phyloP scores from a whole-genome alignment of 2,797 vertebrate genomes.

The Echeneis naucrates region DNA sequence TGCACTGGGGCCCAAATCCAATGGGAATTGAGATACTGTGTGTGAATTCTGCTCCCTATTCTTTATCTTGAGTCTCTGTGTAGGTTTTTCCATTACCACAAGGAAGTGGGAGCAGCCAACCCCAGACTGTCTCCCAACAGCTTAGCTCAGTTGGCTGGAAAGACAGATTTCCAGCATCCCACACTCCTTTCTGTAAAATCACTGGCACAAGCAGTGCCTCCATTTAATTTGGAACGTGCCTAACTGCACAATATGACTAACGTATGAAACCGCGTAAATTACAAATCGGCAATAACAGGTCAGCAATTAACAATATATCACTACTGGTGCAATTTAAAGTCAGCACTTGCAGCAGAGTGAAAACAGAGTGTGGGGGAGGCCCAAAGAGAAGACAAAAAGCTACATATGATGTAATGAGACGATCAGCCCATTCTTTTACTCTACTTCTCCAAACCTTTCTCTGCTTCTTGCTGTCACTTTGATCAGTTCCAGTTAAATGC shows the following conservation, averaged over 20 bases:
- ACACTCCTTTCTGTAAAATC: conserved; percentile 40
- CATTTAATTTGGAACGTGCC: conserved; percentile 55
- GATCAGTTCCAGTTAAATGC: conserved; percentile 71
- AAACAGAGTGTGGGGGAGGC: conserved; percentile 2
- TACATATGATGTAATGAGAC: conserved; percentile 26
- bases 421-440: conserved; percentile 34
- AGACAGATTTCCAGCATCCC: conserved; percentile 54
- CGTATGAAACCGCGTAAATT: conserved; percentile 13
- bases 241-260: conserved; percentile 35
- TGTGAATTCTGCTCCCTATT: conserved; percentile 52
- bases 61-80: conserved; percentile 65
- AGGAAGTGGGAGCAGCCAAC: conserved; percentile 65
- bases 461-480: conserved; percentile 66
- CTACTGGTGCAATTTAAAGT: conserved; percentile 17
- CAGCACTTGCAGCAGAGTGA: conserved; percentile 1
- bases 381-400: conserved; percentile 20
- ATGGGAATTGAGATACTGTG: conserved; percentile 50
- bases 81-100: conserved; percentile 68
- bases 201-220: conserved; percentile 34
- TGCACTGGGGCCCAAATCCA: conserved; percentile 36
- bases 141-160: conserved; percentile 59
- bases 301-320: conserved; percentile 41
- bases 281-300: conserved; percentile 30
- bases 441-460: conserved; percentile 56
- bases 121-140: conserved; percentile 60